A percentile compares a stretch with the other conserved stretches of the same genome.
These are phyloP conservation scores for Drosophila planitibia DNA, from an alignment of 2,888 invertebrate genomes.

Conservation along the genomic window DNA sequence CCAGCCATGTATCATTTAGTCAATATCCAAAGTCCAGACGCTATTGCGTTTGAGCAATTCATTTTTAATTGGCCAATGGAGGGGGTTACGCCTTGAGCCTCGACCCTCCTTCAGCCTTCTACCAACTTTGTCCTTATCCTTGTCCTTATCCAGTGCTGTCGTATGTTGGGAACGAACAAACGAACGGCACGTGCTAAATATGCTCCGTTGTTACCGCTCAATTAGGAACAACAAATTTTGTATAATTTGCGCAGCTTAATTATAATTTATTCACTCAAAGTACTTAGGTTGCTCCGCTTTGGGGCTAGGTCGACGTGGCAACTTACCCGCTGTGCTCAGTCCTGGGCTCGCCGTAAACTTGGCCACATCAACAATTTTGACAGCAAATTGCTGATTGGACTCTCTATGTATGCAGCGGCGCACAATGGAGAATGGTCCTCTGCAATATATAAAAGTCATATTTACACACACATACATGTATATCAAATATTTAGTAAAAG, in stretches of 20 bases:
- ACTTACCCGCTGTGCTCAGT: slow-evolving; percentile 96
- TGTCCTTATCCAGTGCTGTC: slow-evolving; percentile 10
- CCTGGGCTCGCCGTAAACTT: slow-evolving; percentile 99
- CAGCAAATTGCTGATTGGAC: slow-evolving; percentile 97
- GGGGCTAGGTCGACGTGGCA: slow-evolving; percentile 47
- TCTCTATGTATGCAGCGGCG: slow-evolving; percentile 97
- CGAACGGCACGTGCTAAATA: slow-evolving; percentile 46
- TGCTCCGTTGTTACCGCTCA: slow-evolving; percentile 52
- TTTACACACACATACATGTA: background rate
- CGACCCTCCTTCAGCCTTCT: background rate
- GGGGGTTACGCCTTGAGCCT: slow-evolving; percentile 17
- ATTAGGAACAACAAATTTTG: slow-evolving; percentile 73
- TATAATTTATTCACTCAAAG: slow-evolving; percentile 75
- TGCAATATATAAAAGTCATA: slow-evolving; percentile 81
- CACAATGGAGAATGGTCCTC: slow-evolving; percentile 98
- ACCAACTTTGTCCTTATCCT: slow-evolving; percentile 4
- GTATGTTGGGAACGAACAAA: background rate
- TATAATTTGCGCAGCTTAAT: slow-evolving; percentile 79
- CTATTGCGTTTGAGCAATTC: slow-evolving; percentile 72
- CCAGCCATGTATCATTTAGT: slow-evolving; percentile 73
- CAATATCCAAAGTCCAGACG: slow-evolving; percentile 57
- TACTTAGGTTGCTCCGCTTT: slow-evolving; percentile 21
- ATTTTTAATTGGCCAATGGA: slow-evolving; percentile 68
- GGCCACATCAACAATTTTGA: slow-evolving; percentile 99
- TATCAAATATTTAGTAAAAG: slow-evolving; percentile 21